These are phyloP conservation scores for Scomberomorus guttatus DNA, from an alignment of 2,797 vertebrate genomes.

Conservation along the genomic window DNA sequence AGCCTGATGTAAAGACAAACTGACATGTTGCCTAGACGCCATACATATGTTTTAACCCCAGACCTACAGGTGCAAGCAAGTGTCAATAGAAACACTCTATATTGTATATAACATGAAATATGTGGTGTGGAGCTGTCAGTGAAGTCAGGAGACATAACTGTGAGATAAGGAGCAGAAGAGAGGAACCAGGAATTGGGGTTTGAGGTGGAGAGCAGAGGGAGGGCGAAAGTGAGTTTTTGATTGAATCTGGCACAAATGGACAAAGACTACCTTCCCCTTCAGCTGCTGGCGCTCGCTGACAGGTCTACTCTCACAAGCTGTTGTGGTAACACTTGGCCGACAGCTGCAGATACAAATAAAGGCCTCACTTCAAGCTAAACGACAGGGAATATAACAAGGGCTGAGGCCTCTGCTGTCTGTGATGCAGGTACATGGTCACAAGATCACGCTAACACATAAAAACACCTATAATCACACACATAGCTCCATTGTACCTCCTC, in stretches of 20 bases:
- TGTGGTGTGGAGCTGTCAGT: slow-evolving; percentile 29
- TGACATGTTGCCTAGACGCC: background rate
- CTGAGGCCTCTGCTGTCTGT: slow-evolving; percentile 67
- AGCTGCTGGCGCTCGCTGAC: slow-evolving; percentile 71
- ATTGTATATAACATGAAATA: slow-evolving; percentile 32
- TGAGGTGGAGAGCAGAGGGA: slow-evolving; percentile 2
- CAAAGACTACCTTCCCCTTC: slow-evolving; percentile 66
- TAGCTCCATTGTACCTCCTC: slow-evolving; percentile 34
- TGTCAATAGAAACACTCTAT: slow-evolving; percentile 34
- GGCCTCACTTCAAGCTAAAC: slow-evolving; percentile 70
- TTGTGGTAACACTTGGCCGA: slow-evolving; percentile 70
- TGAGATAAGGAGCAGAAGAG: slow-evolving; percentile 38
- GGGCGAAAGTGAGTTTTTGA: slow-evolving; percentile 66
- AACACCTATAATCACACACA: slow-evolving; percentile 52
- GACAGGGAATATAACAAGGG: slow-evolving; percentile 72
- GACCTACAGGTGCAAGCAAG: slow-evolving; percentile 2
- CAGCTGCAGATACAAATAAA: slow-evolving; percentile 80
- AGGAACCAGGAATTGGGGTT: slow-evolving; percentile 11
- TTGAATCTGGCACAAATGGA: slow-evolving; percentile 74
- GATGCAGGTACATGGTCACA: slow-evolving; percentile 32
- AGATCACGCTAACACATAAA: slow-evolving; percentile 46
- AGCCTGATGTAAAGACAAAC: slow-evolving; percentile 17
- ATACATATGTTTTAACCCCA: slow-evolving; percentile 12
- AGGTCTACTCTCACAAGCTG: slow-evolving; percentile 68
- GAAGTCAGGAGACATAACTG: slow-evolving; percentile 42